Evolutionary conservation across 2,797 vertebrate genomes (phyloP).

Genomic region (Cryptoprocta ferox): DNA sequence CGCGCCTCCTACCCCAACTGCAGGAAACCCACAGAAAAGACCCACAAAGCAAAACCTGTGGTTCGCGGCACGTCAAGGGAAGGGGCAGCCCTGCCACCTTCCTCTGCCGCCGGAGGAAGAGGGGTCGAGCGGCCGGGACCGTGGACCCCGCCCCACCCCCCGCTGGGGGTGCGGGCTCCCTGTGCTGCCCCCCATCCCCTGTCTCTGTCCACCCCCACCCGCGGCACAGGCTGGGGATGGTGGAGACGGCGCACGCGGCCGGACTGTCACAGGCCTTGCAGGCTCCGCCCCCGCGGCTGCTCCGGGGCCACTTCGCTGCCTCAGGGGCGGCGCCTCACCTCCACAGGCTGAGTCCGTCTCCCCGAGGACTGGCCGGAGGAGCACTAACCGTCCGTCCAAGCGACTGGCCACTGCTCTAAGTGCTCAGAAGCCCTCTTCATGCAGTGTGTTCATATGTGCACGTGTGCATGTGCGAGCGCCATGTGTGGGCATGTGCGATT

Average conservation of each 20-base stretch:
- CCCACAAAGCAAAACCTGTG: background rate
- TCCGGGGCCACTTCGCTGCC: accelerated
- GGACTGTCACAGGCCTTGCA: background rate
- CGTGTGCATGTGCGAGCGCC: accelerated
- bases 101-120: background rate
- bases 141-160: accelerated
- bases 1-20: background rate
- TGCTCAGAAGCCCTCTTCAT: too few species aligned
- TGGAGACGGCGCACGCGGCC: accelerated
- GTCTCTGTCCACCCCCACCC: background rate
- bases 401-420: accelerated
- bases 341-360: background rate
- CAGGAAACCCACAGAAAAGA: background rate
- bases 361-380: background rate
- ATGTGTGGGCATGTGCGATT: too few species aligned
- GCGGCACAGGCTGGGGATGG: background rate
- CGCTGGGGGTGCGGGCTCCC: accelerated
- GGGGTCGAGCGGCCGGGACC: background rate
- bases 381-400: background rate
- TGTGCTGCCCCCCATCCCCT: background rate
- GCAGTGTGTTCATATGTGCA: accelerated
- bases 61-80: background rate
- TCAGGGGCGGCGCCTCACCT: background rate
- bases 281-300: background rate
- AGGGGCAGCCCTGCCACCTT: accelerated